These are phyloP conservation scores for Papilio demoleus DNA, from an alignment of 2,888 invertebrate genomes.

Conservation along the genomic window DNA sequence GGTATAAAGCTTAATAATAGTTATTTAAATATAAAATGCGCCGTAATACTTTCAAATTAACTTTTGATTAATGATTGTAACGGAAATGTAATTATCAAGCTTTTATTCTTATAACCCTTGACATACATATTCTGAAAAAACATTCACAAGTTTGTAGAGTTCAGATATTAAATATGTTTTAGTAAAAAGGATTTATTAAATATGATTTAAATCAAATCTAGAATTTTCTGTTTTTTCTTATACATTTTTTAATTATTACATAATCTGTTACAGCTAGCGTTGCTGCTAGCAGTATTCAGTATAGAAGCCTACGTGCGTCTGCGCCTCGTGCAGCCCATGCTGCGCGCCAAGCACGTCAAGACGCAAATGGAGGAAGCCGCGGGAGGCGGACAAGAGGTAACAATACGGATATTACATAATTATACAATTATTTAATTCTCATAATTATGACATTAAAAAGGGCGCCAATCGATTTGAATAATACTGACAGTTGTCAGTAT, in stretches of 20 bases:
- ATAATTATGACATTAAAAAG: background rate
- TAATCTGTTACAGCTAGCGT: conserved; percentile 83
- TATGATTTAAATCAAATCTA: no score
- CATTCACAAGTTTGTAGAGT: conserved; percentile 5
- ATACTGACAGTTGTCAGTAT: background rate
- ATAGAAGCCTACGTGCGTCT: conserved; percentile 90
- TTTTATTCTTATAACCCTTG: conserved; percentile 25
- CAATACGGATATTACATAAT: background rate
- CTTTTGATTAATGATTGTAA: conserved; percentile 35
- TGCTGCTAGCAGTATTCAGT: conserved; percentile 86
- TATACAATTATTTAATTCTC: background rate
- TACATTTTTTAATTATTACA: conserved; percentile 34
- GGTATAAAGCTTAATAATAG: conserved; percentile 23
- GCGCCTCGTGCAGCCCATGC: conserved; percentile 89
- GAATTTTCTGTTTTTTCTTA: background rate
- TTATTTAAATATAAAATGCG: conserved; percentile 10
- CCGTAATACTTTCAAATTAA: conserved; percentile 18
- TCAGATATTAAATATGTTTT: background rate
- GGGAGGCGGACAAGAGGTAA: conserved; percentile 89
- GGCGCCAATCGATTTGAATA: background rate
- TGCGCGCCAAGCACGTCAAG: conserved; percentile 89
- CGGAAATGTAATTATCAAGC: background rate
- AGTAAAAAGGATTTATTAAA: background rate
- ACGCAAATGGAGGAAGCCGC: conserved; percentile 89
- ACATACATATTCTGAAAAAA: conserved; percentile 18